Evolutionary conservation across 2,888 invertebrate species (phyloP), one percentile per base, ranked within the genome.

Genomic region (Timema podura): DNA sequence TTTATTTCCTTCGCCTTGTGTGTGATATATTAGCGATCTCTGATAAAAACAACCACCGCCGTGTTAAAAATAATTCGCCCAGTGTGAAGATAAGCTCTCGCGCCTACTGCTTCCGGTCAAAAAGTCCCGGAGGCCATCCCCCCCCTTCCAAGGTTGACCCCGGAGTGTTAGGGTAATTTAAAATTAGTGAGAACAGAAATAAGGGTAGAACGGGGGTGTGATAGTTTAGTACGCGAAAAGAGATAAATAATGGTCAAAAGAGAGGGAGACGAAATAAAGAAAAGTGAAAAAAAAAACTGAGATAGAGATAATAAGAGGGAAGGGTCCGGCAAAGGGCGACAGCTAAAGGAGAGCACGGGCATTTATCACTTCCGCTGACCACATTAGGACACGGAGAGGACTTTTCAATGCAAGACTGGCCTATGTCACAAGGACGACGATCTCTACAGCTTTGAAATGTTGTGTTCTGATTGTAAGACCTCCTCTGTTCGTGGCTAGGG

Each of bases 311-410:
- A 30, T 30, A 30, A 30, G 30, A 30, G 30, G 30, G 30, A 30
- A 30, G 30, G 30, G 30, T 30, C 30, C 30, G 30, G 30, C 30
- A 30, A 30, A 30, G 30, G 30, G 30, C 30, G 30, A 30, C 30
- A 30, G 30, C 30, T 30, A 57, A 30, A 30, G 45, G 61, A 13
- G 44, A 11, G 61, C 9, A 3, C n/a, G 61, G 61, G 61, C 61
- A 61, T 61, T 61, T 61, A 61, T 61, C 61, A 61, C 61, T 61
- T 61, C 61, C 61, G 61, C 44, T 61, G 61, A 61, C 61, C 61
- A 61, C 61, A 61, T 61, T 61, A 61, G 61, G 61, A 61, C 61
- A 61, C 45, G 61, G 61, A 6, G 61, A 30, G 11, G 61, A 30
- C 30, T 30, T 3, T 30, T 30, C 30, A 30, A 30, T 30, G 30